A percentile compares a stretch with the other conserved stretches of the same genome.
phyloP scores from a whole-genome alignment of 2,797 vertebrate species.

The Artibeus lituratus region DNA sequence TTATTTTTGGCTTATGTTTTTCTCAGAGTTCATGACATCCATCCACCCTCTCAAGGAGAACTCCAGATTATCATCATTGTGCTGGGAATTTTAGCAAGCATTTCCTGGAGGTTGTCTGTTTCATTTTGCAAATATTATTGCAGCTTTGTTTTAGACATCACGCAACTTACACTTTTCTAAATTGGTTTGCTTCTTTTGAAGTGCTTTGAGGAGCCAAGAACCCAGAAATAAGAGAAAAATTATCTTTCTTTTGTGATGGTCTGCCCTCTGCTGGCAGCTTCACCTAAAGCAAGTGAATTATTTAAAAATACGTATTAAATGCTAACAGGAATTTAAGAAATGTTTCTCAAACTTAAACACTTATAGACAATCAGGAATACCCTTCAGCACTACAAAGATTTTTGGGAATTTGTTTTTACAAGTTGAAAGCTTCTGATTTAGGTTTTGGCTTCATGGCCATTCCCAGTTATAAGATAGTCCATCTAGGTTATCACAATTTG shows the following conservation, averaged over 20 bases:
- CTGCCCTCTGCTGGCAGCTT: slow-evolving; percentile 36
- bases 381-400: background rate
- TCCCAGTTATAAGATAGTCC: background rate
- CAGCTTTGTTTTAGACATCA: background rate
- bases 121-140: background rate
- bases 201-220: background rate
- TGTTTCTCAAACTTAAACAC: background rate
- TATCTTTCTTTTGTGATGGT: background rate
- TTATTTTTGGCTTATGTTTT: background rate
- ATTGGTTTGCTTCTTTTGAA: background rate
- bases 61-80: background rate
- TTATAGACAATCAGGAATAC: background rate
- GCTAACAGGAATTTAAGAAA: background rate
- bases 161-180: background rate
- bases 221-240: background rate
- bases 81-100: background rate
- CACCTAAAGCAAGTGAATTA: background rate
- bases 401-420: background rate
- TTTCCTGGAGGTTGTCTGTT: background rate
- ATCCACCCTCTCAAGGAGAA: background rate
- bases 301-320: slow-evolving; percentile 15
- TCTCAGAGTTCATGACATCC: background rate
- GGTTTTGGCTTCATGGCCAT: background rate
- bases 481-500: background rate
- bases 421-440: background rate